Percentiles rank a stretch among this genome's conserved stretches.
Conservation (phyloP, 2,888 invertebrate genomes). For the Anodontia alba region DNA sequence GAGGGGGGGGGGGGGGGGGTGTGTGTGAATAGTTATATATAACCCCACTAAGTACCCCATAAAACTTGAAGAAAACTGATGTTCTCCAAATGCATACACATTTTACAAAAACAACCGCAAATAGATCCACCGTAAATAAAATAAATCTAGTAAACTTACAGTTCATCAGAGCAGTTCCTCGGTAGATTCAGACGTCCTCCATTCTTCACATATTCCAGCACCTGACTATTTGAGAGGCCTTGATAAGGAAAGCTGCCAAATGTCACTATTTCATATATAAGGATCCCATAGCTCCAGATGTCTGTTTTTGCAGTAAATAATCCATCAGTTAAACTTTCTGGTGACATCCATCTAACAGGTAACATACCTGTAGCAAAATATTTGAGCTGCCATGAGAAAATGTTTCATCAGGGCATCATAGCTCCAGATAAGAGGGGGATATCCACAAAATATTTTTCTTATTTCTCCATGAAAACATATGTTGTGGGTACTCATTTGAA, state of each 20-base stretch:
- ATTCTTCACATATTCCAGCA: constrained; percentile 91
- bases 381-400: neutral
- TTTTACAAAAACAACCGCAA: too few relatives aligned
- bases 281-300: constrained; percentile 95
- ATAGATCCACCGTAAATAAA: too few relatives aligned
- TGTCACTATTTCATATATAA: constrained; percentile 93
- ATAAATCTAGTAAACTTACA: constrained; percentile 93
- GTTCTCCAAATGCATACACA: too few relatives aligned
- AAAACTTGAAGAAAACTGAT: too few relatives aligned
- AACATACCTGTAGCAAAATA: constrained; percentile 88
- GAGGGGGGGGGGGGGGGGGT: too few relatives aligned
- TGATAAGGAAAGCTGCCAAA: constrained; percentile 96
- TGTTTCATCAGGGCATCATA: too few relatives aligned
- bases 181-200: constrained; percentile 92
- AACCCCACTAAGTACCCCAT: too few relatives aligned
- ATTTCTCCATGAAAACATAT: too few relatives aligned
- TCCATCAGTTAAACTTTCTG: constrained; percentile 93
- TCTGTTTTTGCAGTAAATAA: constrained; percentile 94
- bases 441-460: too few relatives aligned
- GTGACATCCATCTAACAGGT: constrained; percentile 97
- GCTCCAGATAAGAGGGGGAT: too few relatives aligned
- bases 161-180: constrained; percentile 90
- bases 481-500: too few relatives aligned
- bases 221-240: constrained; percentile 93
- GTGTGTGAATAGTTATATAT: too few relatives aligned